Conservation (phyloP, 2,888 invertebrate species). For the Trachelus tabidus region DNA sequence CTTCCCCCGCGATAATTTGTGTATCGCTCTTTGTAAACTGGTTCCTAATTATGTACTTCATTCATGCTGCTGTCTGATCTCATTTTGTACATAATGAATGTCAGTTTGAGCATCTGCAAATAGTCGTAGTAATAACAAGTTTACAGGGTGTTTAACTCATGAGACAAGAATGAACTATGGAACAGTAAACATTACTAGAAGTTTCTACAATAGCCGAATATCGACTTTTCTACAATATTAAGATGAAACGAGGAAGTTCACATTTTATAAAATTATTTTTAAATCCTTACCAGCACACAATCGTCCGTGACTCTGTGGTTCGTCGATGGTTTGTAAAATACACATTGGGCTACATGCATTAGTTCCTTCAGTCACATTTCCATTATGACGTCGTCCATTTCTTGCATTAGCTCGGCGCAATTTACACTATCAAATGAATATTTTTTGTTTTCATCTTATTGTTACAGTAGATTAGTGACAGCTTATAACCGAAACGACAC, state of each 20-base stretch:
- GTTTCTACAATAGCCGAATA: not conserved
- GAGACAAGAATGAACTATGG: not conserved
- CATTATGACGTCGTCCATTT: not conserved
- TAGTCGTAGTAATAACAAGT: not conserved
- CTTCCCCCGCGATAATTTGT: not conserved
- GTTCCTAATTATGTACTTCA: not conserved
- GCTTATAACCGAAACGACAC: not conserved
- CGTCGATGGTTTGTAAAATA: not conserved
- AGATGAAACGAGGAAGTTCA: not conserved
- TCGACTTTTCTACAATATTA: not conserved
- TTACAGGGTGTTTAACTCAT: not conserved
- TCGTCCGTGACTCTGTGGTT: not conserved
- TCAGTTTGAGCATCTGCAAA: not conserved
- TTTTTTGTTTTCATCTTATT: not conserved
- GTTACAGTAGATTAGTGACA: not conserved
- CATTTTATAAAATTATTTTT: not conserved
- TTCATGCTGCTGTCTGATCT: not conserved
- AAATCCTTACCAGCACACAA: not conserved
- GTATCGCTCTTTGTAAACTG: not conserved
- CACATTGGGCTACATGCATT: not conserved
- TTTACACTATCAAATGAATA: not conserved
- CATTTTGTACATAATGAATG: not conserved
- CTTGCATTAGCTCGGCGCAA: not conserved
- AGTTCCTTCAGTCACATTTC: not conserved
- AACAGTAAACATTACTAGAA: not conserved